Base-by-base conservation (phyloP, 2,797 vertebrate species). In the Pelodytes ibericus region DNA sequence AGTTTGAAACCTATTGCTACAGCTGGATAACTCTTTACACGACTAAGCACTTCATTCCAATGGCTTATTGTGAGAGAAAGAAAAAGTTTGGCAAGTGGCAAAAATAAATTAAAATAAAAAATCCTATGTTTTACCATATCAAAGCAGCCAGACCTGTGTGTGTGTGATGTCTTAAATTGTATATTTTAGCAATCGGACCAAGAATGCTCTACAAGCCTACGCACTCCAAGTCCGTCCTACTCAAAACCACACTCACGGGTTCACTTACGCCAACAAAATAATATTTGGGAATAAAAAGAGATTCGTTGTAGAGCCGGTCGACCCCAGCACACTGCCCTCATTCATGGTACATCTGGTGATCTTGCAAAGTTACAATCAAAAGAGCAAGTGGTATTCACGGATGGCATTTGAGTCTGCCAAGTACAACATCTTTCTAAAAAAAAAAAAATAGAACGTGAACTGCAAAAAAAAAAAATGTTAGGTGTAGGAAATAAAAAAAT, bases 151-250 rank as follows among this genome's bases (percentile, higher is more conserved):
- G 64, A 63, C 57, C 57, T 68, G 57, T 44, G 36, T 73, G 76
- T 79, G 73, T 79, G n/a, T n/a, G n/a, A n/a, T n/a, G n/a, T 79
- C 70, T 73, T 73, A 68, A 62, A 69, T 61, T 68, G 76, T 73
- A 68, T 79, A 79, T 79, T 71, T 79, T 68, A 79, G 71, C 61
- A 59, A 49, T 62, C 15, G 66, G 64, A 68, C 66, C 63, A 68
- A 41, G 66, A 79, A 73, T 51, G 41, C 63, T 61, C 61, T 68
- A 73, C 64, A 79, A 68, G 57, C 76, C 76, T 73, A 73, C 70
- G 76, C 76, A 68, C 16, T 33, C 64, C 47, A 57, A 79, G 65
- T 79, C 53, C 75, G 47, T 79, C 76, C 58, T 53, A 65, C 75
- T 73, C 70, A 56, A 73, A 79, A 79, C 76, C 76, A 56, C 76